Evolutionary conservation across 2,113 vertebrate species (phyloP), one percentile per base, ranked within the genome.

Genomic region (Tretioscincus oriximinensis): DNA sequence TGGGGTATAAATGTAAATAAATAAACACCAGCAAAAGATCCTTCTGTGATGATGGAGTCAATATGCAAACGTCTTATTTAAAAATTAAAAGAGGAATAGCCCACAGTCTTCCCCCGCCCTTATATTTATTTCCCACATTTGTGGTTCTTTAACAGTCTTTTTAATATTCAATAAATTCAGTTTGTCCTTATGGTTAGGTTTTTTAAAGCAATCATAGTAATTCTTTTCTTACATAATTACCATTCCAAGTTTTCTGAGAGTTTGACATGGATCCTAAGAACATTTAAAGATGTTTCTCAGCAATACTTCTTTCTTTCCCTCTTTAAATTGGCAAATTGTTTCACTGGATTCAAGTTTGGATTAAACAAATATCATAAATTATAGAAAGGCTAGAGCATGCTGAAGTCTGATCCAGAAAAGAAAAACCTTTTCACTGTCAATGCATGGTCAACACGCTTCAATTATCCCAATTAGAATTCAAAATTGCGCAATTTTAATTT

Each of bases 251-350:
- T 78, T 1, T 85, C 24, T 76, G 85, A 65, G 77, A 31, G 9
- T 58, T 74, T 88, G 73, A 86, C 35, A 14, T 41, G 87, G 86
- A 79, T 4, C 12, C 85, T 65, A 5, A 0, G 22, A 77, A 77
- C 76, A 76, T n/a, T 84, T 74, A 77, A 85, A 90, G 64, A 73
- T 66, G 4, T 73, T 91, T 88, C 84, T 84, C 28, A 60, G 12
- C 65, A 21, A 0, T 31, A 63, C 24, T 58, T 67, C 51, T 45
- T 71, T 74, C 18, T 51, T 29, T 64, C 72, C 18, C 69, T 86
- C 9, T 88, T 67, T 73, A 80, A 73, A 68, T 75, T 87, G 83
- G 22, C 41, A 64, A 0, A 69, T 84, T 86, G 7, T 71, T 81
- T 86, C 2, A 0, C 21, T 78, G 45, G 21, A 21, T 71, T 81